Conservation (phyloP, 2,888 invertebrate genomes). For the Tetheella fluctuosa region DNA sequence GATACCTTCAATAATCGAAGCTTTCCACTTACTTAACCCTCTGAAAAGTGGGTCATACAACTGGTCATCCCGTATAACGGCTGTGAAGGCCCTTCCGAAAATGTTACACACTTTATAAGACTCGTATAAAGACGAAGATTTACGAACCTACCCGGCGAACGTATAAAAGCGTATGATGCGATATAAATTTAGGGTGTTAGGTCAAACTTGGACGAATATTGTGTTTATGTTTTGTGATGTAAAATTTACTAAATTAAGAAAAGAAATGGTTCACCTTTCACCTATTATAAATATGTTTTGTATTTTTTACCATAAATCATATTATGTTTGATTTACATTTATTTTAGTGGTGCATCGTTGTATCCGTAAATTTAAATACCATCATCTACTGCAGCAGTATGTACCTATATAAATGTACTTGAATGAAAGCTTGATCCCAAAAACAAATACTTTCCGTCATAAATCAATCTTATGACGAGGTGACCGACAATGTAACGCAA, state of each 20-base stretch:
- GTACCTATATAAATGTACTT: no score
- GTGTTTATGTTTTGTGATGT: neutral
- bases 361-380: no score
- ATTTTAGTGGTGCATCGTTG: no score
- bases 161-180: slow-evolving; percentile 7
- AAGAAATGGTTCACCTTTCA: no score
- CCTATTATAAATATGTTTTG: no score
- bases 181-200: neutral
- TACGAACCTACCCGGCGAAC: neutral
- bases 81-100: neutral
- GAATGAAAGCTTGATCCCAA: no score
- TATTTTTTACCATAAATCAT: no score
- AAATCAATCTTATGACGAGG: no score
- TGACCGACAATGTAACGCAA: no score
- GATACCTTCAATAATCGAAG: neutral
- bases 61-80: neutral
- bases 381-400: no score
- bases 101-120: slow-evolving; percentile 7
- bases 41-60: neutral
- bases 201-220: slow-evolving; percentile 1
- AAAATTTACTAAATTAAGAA: neutral
- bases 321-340: no score
- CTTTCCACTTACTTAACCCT: neutral
- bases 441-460: no score
- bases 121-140: slow-evolving; percentile 1